phyloP scores from a whole-genome alignment of 2,888 invertebrate species.

The Drosophila mimica region DNA sequence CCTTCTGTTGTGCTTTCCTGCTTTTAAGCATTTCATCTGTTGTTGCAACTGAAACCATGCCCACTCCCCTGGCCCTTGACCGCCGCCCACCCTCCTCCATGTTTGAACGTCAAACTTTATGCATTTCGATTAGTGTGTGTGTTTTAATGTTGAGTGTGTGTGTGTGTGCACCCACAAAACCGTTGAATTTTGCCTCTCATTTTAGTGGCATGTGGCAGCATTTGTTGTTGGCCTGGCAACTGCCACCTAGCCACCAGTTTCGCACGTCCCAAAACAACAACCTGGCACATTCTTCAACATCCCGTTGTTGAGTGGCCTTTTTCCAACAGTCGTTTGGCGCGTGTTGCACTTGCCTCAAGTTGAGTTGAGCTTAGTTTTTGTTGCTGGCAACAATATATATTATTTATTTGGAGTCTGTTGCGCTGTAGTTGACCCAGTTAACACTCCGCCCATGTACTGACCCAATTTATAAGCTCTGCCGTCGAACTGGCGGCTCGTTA shows the following conservation, averaged over 20 bases:
- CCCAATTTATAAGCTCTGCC: conserved; percentile 37
- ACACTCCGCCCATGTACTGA: conserved; percentile 57
- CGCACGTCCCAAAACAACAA: conserved; percentile 1
- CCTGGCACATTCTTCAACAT: conserved; percentile 28
- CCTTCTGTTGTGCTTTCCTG: conserved; percentile 51
- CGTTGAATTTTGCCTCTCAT: conserved; percentile 35
- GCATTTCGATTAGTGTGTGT: conserved; percentile 43
- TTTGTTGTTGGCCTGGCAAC: conserved; percentile 30
- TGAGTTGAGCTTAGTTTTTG: conserved; percentile 36
- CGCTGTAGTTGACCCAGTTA: conserved; percentile 66
- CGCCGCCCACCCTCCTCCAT: conserved; percentile 4
- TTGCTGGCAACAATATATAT: conserved; percentile 66
- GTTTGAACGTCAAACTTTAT: conserved; percentile 47
- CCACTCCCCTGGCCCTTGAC: neutral
- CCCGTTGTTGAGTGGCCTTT: conserved; percentile 62
- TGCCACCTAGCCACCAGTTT: conserved; percentile 1
- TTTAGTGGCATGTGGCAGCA: conserved; percentile 45
- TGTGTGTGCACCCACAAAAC: conserved; percentile 7
- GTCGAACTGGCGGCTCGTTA: conserved; percentile 7
- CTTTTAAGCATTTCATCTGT: conserved; percentile 74
- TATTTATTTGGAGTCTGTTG: conserved; percentile 69
- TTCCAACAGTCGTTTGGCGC: conserved; percentile 72
- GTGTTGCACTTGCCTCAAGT: conserved; percentile 68
- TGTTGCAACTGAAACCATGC: conserved; percentile 56
- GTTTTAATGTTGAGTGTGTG: neutral